Evolutionary conservation across 2,797 vertebrate genomes (phyloP).

Genomic region (Sebastolobus alascanus): DNA sequence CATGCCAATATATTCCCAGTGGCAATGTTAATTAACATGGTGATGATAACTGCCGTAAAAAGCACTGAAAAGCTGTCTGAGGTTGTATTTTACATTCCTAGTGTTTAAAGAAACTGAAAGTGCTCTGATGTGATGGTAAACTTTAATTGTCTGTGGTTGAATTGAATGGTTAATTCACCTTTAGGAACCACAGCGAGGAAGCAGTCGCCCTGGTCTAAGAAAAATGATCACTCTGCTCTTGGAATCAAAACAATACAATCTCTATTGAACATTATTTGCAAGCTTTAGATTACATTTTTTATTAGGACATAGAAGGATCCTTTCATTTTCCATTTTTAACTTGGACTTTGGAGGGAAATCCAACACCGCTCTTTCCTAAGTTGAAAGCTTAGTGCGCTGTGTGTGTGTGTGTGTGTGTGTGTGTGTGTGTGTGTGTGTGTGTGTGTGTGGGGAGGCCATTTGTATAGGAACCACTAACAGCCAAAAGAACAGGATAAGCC

Average conservation of each 20-base stretch:
- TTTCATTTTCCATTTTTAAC: constrained; percentile 22
- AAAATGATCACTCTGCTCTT: neutral
- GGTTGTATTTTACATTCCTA: neutral
- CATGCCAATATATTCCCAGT: neutral
- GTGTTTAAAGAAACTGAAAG: neutral
- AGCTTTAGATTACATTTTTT: constrained; percentile 20
- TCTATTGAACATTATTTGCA: neutral
- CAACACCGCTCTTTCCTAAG: constrained; percentile 28
- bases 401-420: constrained; percentile 34
- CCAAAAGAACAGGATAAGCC: constrained; percentile 69
- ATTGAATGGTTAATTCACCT: neutral
- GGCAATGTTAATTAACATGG: neutral
- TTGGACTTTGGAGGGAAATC: constrained; percentile 47
- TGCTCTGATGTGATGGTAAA: neutral
- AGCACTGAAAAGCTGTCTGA: neutral
- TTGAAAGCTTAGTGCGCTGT: constrained; percentile 29
- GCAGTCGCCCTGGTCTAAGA: neutral
- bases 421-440: constrained; percentile 32
- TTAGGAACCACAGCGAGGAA: neutral
- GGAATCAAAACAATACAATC: constrained; percentile 17
- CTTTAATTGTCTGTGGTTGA: neutral
- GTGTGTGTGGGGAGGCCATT: constrained; percentile 24
- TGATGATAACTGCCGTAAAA: neutral
- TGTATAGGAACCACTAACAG: constrained; percentile 33
- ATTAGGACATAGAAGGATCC: constrained; percentile 2